A percentile compares a stretch with the other conserved stretches of the same genome.
These are phyloP conservation scores for Kradibia gibbosae DNA, from an alignment of 1,140 invertebrate species.

Conservation along the genomic window DNA sequence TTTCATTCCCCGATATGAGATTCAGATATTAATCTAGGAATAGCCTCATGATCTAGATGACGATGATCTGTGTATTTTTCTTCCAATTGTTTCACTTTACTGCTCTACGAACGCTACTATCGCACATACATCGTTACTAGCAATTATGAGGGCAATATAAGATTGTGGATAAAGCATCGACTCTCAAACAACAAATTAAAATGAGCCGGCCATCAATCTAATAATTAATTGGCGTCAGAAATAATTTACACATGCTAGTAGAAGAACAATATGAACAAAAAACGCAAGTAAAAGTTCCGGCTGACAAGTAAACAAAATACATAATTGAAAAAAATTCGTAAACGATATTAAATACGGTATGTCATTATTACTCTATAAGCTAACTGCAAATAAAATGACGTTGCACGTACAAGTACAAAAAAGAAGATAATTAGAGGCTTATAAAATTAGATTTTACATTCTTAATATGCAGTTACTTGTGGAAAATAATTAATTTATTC, in stretches of 20 bases:
- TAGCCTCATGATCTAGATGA: not conserved
- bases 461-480: not conserved
- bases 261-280: too few species aligned
- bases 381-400: not conserved
- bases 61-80: not conserved
- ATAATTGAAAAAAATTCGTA: not conserved
- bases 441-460: not conserved
- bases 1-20: not conserved
- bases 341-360: constrained; percentile 2
- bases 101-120: not conserved
- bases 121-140: not conserved
- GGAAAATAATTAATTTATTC: not conserved
- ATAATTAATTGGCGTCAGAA: not conserved
- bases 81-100: not conserved
- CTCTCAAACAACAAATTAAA: not conserved
- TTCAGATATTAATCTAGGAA: not conserved
- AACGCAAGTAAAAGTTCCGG: not conserved
- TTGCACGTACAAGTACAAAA: not conserved
- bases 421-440: not conserved
- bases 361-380: not conserved
- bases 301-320: not conserved
- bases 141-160: not conserved
- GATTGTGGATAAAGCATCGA: not conserved
- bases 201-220: not conserved
- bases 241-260: not conserved